Evolutionary conservation across 2,888 invertebrate species (phyloP).

Genomic region (Anthophora plumipes): DNA sequence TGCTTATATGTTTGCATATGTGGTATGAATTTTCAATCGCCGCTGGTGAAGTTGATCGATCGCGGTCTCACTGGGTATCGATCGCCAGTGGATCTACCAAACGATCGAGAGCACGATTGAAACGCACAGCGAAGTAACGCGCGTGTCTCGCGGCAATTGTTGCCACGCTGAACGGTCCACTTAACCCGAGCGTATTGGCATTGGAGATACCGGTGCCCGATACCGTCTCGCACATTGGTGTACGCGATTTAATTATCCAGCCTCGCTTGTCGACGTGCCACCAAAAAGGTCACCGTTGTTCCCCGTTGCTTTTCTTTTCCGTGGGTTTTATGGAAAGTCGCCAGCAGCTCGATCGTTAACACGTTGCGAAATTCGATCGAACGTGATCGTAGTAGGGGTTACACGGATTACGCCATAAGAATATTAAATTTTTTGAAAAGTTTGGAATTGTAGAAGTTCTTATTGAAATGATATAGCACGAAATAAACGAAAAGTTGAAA

Average conservation of each 20-base stretch:
- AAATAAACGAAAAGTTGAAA: not conserved
- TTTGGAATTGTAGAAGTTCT: no score
- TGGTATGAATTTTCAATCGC: constrained; percentile 17
- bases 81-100: constrained; percentile 40
- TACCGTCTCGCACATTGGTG: constrained; percentile 63
- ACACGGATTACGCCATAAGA: constrained; percentile 23
- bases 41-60: constrained; percentile 34
- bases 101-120: constrained; percentile 44
- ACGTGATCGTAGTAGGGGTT: not conserved
- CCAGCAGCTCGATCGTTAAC: not conserved
- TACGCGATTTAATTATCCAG: constrained; percentile 70
- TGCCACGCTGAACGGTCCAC: constrained; percentile 63
- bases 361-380: constrained; percentile 30
- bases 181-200: constrained; percentile 63
- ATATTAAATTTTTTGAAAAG: no score
- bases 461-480: no score
- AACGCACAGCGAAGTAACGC: constrained; percentile 49
- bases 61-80: constrained; percentile 33
- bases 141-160: constrained; percentile 64
- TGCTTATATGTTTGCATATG: no score
- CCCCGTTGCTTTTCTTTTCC: constrained; percentile 36
- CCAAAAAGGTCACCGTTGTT: constrained; percentile 64
- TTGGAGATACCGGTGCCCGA: constrained; percentile 60
- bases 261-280: constrained; percentile 52
- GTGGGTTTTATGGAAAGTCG: constrained; percentile 41